phyloP scores from a whole-genome alignment of 2,113 vertebrate genomes.

The Tetraodon nigroviridis region DNA sequence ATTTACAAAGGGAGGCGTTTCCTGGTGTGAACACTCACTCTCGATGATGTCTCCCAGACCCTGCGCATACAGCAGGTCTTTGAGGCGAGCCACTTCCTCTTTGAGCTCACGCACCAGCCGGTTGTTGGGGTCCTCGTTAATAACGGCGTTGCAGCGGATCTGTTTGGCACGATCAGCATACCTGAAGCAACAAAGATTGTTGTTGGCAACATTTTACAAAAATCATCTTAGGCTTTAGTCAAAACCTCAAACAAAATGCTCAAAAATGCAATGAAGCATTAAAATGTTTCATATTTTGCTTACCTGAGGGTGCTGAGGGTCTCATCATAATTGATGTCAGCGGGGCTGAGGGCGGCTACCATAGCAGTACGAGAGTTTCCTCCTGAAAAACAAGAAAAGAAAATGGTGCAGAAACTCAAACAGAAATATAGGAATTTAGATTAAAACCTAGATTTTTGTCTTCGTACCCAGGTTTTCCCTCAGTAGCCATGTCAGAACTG shows the following conservation, averaged over 20 bases:
- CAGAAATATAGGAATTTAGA: neutral
- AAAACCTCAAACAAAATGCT: neutral
- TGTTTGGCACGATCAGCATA: slow-evolving; percentile 97
- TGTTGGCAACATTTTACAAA: too few species aligned
- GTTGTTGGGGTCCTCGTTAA: slow-evolving; percentile 98
- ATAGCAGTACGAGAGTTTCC: slow-evolving; percentile 97
- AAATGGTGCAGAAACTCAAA: neutral
- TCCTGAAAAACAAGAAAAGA: slow-evolving; percentile 68
- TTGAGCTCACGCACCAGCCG: slow-evolving; percentile 96
- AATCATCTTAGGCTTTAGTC: too few species aligned
- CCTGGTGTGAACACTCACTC: slow-evolving; percentile 76
- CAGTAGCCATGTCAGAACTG: slow-evolving; percentile 94
- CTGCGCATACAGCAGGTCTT: slow-evolving; percentile 89
- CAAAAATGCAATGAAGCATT: neutral
- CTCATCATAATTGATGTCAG: slow-evolving; percentile 97
- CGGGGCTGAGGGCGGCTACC: slow-evolving; percentile 96
- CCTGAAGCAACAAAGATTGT: slow-evolving; percentile 56
- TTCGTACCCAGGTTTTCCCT: slow-evolving; percentile 90
- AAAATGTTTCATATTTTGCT: slow-evolving; percentile 28
- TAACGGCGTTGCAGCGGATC: slow-evolving; percentile 95
- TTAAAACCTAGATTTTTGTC: neutral
- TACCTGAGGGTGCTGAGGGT: slow-evolving; percentile 96
- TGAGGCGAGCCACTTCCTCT: slow-evolving; percentile 92
- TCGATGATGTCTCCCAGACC: slow-evolving; percentile 97
- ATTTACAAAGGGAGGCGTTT: neutral